Conservation (phyloP, 2,888 invertebrate genomes). For the Vanessa cardui region DNA sequence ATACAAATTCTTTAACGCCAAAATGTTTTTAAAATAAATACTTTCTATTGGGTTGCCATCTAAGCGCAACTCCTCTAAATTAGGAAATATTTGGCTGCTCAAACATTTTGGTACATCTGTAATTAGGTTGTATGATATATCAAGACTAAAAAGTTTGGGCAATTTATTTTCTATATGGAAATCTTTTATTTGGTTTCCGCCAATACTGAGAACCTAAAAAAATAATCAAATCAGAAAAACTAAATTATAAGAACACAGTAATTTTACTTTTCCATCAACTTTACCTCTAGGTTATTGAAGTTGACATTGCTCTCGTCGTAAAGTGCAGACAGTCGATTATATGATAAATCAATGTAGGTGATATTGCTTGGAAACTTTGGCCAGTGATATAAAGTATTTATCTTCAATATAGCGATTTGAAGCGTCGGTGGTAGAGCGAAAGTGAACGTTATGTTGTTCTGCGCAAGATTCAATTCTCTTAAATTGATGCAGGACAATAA, state of each 20-base stretch:
- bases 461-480: conserved; percentile 72
- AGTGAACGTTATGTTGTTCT: conserved; percentile 73
- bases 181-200: conserved; percentile 73
- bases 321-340: conserved; percentile 65
- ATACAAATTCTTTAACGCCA: conserved; percentile 70
- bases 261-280: conserved; percentile 21
- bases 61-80: conserved; percentile 73
- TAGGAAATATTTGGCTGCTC: conserved; percentile 69
- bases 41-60: conserved; percentile 78
- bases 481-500: conserved; percentile 65
- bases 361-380: conserved; percentile 70
- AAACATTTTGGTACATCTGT: conserved; percentile 71
- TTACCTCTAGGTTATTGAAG: conserved; percentile 74
- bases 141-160: conserved; percentile 70
- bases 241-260: background rate
- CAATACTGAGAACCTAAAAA: conserved; percentile 72
- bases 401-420: conserved; percentile 67
- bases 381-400: conserved; percentile 74
- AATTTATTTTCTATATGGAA: conserved; percentile 71
- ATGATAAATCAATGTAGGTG: conserved; percentile 71
- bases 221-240: background rate
- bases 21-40: conserved; percentile 74
- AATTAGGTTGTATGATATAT: conserved; percentile 79
- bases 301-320: conserved; percentile 68
- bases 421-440: conserved; percentile 67